A percentile compares a stretch with the other conserved stretches of the same genome.
phyloP scores from a whole-genome alignment of 1,140 invertebrate species.

The Coptotermes formosanus region DNA sequence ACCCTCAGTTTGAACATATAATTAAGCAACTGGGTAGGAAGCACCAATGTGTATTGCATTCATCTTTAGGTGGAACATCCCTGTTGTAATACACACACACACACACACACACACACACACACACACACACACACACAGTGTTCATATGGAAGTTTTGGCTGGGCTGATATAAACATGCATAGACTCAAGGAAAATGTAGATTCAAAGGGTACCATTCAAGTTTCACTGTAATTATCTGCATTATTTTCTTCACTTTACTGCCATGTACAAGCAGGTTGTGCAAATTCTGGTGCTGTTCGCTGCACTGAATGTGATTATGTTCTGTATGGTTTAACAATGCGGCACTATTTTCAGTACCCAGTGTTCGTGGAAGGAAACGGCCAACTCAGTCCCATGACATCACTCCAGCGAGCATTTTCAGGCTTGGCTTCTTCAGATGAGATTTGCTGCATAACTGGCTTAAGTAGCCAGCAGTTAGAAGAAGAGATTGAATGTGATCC shows the following conservation, averaged over 20 bases:
- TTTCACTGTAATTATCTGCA: too few species aligned
- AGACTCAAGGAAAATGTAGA: too few species aligned
- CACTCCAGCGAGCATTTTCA: slow-evolving; percentile 69
- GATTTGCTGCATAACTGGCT: slow-evolving; percentile 84
- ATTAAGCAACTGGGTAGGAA: too few species aligned
- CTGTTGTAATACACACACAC: too few species aligned
- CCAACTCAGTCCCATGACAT: slow-evolving; percentile 38
- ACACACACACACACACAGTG: too few species aligned
- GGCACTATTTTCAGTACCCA: slow-evolving; percentile 30
- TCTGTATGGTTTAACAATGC: slow-evolving; percentile 8
- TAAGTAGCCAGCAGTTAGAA: slow-evolving; percentile 77
- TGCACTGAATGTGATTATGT: not conserved
- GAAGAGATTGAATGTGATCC: slow-evolving; percentile 83
- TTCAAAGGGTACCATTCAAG: too few species aligned
- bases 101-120: too few species aligned
- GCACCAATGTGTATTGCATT: too few species aligned
- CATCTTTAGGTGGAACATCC: too few species aligned
- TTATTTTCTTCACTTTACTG: not conserved
- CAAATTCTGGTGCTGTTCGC: not conserved
- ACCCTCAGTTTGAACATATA: too few species aligned
- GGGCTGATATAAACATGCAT: too few species aligned
- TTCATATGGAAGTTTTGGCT: too few species aligned
- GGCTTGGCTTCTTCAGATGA: slow-evolving; percentile 81
- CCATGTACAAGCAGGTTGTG: not conserved
- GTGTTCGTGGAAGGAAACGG: slow-evolving; percentile 14